Base-by-base conservation (phyloP, 2,888 invertebrate genomes). In the Cheilosia soror region DNA sequence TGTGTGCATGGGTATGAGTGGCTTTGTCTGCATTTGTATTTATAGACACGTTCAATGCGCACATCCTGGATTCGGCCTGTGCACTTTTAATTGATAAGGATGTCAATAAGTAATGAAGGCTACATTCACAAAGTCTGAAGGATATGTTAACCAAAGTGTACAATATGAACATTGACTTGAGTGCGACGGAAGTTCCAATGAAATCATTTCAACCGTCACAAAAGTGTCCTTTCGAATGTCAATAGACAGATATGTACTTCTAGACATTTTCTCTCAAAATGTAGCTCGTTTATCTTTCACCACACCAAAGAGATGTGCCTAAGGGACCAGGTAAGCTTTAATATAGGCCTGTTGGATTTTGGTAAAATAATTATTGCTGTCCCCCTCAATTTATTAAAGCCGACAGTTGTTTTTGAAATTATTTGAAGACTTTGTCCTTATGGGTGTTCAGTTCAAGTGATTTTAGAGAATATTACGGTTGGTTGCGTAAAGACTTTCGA, bases 81-180 rank as follows among this genome's bases (percentile, higher is more conserved):
- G 13, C n/a, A 62, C 47, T 5, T 69, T 71, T 76, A 71, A 76
- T 80, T 76, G 84, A 84, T 84, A 76, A 80, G 69, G 47, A 65
- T 55, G 80, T 75, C 65, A 75, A 66, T 71, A n/a, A 31, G 5
- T 71, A 68, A 68, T 63, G 57, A 57, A 68, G 57, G 55, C 40
- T 37, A 44, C 60, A 55, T 40, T 15, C 33, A 49, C 20, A 37
- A 40, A 60, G n/a, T 29, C 13, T 44, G 9, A 47, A 27, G 37
- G 31, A 51, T 47, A 44, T 62, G 15, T 7, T 25, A n/a, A 47
- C 25, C n/a, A 44, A 31, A 20, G 7, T 6, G 37, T 15, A 7
- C 7, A 57, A 4, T 15, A 57, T 37, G 2, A 42, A 40, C 9
- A 77, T 53, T 77, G 68, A 55, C 5, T 29, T 68, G 69, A n/a